A percentile compares a stretch with the other conserved stretches of the same genome.
Conservation (phyloP, 2,113 vertebrate genomes). For the Crotalus helleri region DNA sequence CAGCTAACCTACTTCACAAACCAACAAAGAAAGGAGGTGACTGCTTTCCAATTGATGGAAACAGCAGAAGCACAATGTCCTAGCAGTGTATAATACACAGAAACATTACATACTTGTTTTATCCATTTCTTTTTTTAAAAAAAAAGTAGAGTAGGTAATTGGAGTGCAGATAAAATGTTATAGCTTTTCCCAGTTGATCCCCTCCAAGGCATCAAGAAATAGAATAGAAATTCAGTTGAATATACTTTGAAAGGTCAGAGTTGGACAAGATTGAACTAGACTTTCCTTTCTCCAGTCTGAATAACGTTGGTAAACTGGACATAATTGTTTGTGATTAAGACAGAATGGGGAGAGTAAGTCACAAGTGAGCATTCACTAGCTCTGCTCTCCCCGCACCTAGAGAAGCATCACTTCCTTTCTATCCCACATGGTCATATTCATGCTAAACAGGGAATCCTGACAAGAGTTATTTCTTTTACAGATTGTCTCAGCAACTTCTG, state of each 20-base stretch:
- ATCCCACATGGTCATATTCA: background rate
- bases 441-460: background rate
- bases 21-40: slow-evolving; percentile 58
- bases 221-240: background rate
- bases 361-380: background rate
- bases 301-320: background rate
- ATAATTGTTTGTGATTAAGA: background rate
- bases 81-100: background rate
- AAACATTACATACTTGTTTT: background rate
- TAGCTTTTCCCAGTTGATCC: background rate
- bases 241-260: background rate
- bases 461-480: background rate
- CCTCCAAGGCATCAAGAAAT: background rate
- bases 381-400: background rate
- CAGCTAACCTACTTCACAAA: slow-evolving; percentile 31
- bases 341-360: background rate
- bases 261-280: background rate
- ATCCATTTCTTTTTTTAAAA: background rate
- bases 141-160: background rate
- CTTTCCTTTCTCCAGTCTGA: background rate
- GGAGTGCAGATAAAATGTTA: background rate
- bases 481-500: background rate
- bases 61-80: background rate
- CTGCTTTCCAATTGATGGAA: background rate
- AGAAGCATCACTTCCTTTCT: background rate